phyloP scores from a whole-genome alignment of 2,797 vertebrate genomes.

The Sparus aurata region DNA sequence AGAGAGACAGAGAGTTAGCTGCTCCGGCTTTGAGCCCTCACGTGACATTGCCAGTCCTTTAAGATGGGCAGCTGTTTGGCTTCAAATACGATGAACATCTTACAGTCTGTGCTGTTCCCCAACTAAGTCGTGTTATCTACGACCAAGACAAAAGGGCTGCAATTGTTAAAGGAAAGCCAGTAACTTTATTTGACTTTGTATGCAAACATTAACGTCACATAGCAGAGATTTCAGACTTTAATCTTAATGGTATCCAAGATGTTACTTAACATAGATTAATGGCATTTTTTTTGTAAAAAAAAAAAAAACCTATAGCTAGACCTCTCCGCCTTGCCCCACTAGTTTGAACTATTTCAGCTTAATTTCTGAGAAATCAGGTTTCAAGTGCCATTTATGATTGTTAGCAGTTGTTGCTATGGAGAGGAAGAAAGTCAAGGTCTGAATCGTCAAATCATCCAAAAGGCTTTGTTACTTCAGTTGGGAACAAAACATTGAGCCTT shows the following conservation, averaged over 20 bases:
- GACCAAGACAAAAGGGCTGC: slow-evolving; percentile 2
- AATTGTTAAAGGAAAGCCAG: background rate
- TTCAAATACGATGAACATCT: slow-evolving; percentile 27
- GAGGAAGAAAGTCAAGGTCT: background rate
- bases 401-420: background rate
- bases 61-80: slow-evolving; percentile 9
- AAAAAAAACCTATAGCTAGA: background rate
- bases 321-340: background rate
- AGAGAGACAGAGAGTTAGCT: slow-evolving; percentile 38
- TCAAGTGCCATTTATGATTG: background rate
- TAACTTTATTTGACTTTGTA: background rate
- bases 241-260: background rate
- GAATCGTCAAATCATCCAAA: background rate
- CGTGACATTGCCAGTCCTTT: slow-evolving; percentile 20
- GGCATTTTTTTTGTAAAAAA: background rate
- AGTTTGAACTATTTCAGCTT: background rate
- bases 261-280: background rate
- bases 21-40: slow-evolving; percentile 19
- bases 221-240: background rate
- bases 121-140: background rate
- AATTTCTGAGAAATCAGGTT: background rate
- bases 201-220: background rate
- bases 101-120: background rate
- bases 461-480: background rate
- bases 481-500: background rate